Percentiles rank a stretch among this genome's conserved stretches.
These are phyloP conservation scores for Apamea crenata DNA, from an alignment of 2,888 invertebrate species.

Conservation along the genomic window DNA sequence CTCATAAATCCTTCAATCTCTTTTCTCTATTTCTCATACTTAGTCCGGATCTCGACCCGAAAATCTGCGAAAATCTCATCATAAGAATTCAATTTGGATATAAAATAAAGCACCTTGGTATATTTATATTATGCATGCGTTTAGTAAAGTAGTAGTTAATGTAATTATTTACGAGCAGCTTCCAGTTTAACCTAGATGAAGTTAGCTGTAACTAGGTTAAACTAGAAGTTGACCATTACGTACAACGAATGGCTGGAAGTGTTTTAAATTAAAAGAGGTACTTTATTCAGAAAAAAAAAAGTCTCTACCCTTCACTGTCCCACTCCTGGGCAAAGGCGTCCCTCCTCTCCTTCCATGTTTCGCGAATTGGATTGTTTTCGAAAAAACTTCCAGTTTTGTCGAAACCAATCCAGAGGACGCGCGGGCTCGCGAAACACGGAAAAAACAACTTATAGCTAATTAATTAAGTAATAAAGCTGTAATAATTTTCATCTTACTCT, in stretches of 20 bases:
- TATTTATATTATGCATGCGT: constrained; percentile 6
- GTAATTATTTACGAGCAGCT: constrained; percentile 31
- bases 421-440: no score
- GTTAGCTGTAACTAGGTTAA: constrained; percentile 49
- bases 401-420: no score
- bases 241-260: constrained; percentile 4
- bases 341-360: no score
- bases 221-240: constrained; percentile 25
- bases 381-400: no score
- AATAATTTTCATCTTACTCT: no score
- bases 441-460: no score
- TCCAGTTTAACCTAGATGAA: constrained; percentile 30
- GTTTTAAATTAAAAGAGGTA: background rate
- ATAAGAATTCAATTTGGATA: background rate
- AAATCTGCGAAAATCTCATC: background rate
- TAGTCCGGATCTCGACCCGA: background rate
- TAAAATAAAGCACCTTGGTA: background rate
- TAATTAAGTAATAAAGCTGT: no score
- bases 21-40: background rate
- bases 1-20: background rate
- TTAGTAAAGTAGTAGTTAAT: constrained; percentile 20
- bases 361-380: no score
- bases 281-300: no score
- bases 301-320: no score
- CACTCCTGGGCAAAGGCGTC: no score